Conservation (phyloP, 35 echinoderm and acorn worm genomes). For the Diadema setosum region DNA sequence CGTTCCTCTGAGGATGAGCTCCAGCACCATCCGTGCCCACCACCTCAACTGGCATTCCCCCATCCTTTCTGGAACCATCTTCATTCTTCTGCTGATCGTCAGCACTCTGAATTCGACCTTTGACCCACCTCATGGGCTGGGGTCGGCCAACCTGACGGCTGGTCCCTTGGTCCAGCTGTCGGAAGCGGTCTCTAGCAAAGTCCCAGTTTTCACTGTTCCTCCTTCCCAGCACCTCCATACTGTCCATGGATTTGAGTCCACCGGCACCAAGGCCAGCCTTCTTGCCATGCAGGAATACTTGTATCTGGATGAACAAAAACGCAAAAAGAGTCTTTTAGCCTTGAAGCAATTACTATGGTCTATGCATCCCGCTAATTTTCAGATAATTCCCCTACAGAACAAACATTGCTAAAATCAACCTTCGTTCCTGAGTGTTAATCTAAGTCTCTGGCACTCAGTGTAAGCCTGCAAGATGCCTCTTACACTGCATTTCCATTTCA, state of each 20-base stretch:
- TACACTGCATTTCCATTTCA: too few species aligned
- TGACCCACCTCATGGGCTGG: constrained; percentile 21
- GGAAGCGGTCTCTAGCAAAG: constrained; percentile 44
- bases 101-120: not conserved
- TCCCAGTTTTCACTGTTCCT: constrained; percentile 62
- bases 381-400: too few species aligned
- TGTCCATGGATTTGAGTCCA: constrained; percentile 8
- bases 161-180: not conserved
- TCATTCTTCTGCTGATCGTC: not conserved
- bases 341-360: too few species aligned
- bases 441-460: too few species aligned
- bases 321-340: too few species aligned
- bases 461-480: too few species aligned
- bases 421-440: too few species aligned
- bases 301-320: constrained; percentile 48
- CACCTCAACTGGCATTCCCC: not conserved
- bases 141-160: not conserved
- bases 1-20: too few species aligned
- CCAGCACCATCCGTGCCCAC: not conserved
- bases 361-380: too few species aligned
- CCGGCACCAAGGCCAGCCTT: constrained; percentile 64
- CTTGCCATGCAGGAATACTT: constrained; percentile 51
- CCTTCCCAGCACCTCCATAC: not conserved
- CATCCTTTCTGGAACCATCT: not conserved
- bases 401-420: too few species aligned